Evolutionary conservation across 1,140 invertebrate species (phyloP).

Genomic region (Eulimnadia texana): DNA sequence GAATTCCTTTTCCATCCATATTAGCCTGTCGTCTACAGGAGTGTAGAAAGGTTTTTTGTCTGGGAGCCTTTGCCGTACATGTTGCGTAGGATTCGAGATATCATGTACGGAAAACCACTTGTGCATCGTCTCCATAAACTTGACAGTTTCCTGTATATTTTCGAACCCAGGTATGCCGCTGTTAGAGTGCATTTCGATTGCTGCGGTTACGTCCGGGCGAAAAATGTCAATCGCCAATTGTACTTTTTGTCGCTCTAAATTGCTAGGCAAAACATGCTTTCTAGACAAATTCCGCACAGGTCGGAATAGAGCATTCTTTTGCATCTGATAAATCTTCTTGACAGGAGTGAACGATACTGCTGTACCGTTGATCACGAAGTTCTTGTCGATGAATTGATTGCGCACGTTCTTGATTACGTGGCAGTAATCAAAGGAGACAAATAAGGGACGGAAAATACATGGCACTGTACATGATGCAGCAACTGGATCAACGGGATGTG

Average conservation of each 20-base stretch:
- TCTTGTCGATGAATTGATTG: neutral
- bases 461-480: neutral
- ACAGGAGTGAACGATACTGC: neutral
- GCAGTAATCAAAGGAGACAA: neutral
- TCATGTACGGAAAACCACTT: constrained; percentile 2
- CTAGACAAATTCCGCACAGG: neutral
- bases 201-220: neutral
- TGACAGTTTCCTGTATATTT: neutral
- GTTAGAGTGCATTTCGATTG: neutral
- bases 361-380: neutral
- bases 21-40: neutral
- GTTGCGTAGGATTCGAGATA: neutral
- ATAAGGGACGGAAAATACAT: neutral
- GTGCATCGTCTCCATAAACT: neutral
- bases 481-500: neutral
- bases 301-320: neutral
- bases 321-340: neutral
- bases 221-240: neutral
- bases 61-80: neutral
- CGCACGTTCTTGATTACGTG: neutral
- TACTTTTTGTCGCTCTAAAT: neutral
- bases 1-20: neutral
- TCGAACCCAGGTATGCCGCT: neutral
- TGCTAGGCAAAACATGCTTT: neutral
- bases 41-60: neutral